A percentile compares a stretch with the other conserved stretches of the same genome.
Evolutionary conservation across 2,113 vertebrate species (phyloP).

Genomic region (Falcunculus frontatus): DNA sequence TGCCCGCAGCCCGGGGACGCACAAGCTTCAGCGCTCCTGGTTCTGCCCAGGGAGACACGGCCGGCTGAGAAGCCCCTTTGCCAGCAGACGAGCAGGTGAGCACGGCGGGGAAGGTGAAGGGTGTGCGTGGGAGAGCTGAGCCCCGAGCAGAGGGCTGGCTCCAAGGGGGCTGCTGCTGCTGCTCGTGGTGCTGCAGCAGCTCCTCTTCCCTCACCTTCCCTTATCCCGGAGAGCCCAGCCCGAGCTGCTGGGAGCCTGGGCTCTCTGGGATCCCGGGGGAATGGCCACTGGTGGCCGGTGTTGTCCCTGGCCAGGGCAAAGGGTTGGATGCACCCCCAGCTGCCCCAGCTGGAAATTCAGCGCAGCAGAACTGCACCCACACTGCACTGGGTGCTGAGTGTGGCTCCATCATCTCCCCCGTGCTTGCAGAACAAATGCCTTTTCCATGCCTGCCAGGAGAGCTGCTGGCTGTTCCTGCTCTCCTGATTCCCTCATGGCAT

Average conservation of each 20-base stretch:
- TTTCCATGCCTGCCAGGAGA: neutral
- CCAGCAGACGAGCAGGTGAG: conserved; percentile 88
- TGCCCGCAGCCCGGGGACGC: conserved; percentile 61
- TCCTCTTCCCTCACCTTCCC: neutral
- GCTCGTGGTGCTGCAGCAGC: neutral
- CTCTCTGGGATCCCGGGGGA: neutral
- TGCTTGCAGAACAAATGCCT: neutral
- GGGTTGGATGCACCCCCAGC: neutral
- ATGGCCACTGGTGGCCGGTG: neutral
- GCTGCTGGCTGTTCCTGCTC: neutral
- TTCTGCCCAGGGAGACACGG: conserved; percentile 91
- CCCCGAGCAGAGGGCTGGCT: neutral
- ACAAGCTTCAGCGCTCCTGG: conserved; percentile 75
- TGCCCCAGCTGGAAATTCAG: neutral
- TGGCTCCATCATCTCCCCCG: neutral
- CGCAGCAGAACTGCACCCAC: neutral
- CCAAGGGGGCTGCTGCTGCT: neutral
- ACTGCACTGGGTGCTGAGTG: neutral
- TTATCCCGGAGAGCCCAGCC: neutral
- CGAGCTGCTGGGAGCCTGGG: neutral
- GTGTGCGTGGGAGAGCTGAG: neutral
- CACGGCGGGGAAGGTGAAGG: neutral
- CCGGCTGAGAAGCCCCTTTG: conserved; percentile 75
- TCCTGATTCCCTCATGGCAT: neutral
- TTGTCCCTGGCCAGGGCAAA: neutral